These are phyloP conservation scores for Sinocyclocheilus anshuiensis DNA, from an alignment of 2,113 vertebrate genomes.

Conservation along the genomic window DNA sequence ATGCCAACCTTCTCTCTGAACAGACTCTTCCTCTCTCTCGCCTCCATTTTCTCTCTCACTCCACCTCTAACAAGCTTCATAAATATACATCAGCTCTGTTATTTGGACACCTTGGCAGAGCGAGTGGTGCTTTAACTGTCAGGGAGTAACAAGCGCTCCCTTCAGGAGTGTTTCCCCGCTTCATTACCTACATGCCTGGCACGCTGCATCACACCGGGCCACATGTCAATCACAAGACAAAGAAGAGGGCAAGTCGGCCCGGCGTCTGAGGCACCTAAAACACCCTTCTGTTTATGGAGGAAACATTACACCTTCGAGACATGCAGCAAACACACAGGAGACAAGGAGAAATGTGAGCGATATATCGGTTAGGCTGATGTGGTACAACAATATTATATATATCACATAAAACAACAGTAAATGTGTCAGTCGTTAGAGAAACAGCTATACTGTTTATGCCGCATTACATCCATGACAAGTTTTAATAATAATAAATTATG, in stretches of 20 bases:
- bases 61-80: constrained; percentile 59
- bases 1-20: constrained; percentile 4
- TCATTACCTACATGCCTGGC: constrained; percentile 58
- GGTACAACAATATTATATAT: neutral
- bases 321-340: neutral
- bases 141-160: constrained; percentile 56
- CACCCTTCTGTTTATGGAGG: constrained; percentile 13
- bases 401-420: no score
- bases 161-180: constrained; percentile 52
- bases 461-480: neutral
- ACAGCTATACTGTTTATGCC: neutral
- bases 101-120: constrained; percentile 54
- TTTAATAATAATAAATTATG: no score
- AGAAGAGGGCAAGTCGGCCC: constrained; percentile 34
- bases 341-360: neutral
- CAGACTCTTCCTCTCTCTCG: neutral
- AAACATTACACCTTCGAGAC: neutral
- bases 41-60: constrained; percentile 6
- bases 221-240: constrained; percentile 58
- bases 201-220: constrained; percentile 41
- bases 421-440: neutral
- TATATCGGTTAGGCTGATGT: neutral
- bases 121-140: constrained; percentile 57
- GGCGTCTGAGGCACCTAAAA: constrained; percentile 15
- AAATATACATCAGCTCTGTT: constrained; percentile 59